Base-by-base conservation (phyloP, 2,888 invertebrate species). In the Tholera decimalis region DNA sequence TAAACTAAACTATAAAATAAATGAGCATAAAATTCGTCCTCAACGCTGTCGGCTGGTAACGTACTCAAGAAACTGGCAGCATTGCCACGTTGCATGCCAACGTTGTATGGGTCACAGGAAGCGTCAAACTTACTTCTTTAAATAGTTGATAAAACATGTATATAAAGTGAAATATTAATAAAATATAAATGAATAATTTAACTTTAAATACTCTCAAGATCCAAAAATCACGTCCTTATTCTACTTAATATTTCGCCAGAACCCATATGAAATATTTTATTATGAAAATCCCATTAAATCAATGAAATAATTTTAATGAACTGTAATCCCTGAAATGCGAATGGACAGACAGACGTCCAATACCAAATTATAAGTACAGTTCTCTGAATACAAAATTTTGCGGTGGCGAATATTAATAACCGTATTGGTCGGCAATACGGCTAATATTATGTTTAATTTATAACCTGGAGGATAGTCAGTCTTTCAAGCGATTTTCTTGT, bases 251-350 rank as follows among this genome's bases (percentile, higher is more conserved):
- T 18, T 47, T 22, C 11, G 33, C 13, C 15, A 7, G 7, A 44
- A 54, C 3, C 0, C 7, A 35, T 15, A 44, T 24, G 11, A 20
- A 39, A 50, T 11, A 30, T 18, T 58, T 43, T 22, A 44, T 44
- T 9, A 43, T 18, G 15, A 44, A 55, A 28, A 58, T 39, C 26
- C 6, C n/a, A 33, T 37, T 57, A 43, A 57, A 53, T 49, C 15
- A 53, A 44, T 57, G 1, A 28, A 50, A 35, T 54, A 1, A 69
- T 54, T 55, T 13, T 68, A 75, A 68, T 75, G 24, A 68, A 41
- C 50, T 59, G 28, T 49, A 53, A 9, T 33, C 2, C 18, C 8
- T n/a, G 49, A 18, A 13, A 74, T 6, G n/a, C 9, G 11, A 4
- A n/a, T 26, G 1, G 30, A 30, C 41, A 50, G 54, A 50, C 33